Evolutionary conservation across 2,888 invertebrate species (phyloP), one percentile per base, ranked within the genome.

Genomic region (Lissocephala sabroskyi): DNA sequence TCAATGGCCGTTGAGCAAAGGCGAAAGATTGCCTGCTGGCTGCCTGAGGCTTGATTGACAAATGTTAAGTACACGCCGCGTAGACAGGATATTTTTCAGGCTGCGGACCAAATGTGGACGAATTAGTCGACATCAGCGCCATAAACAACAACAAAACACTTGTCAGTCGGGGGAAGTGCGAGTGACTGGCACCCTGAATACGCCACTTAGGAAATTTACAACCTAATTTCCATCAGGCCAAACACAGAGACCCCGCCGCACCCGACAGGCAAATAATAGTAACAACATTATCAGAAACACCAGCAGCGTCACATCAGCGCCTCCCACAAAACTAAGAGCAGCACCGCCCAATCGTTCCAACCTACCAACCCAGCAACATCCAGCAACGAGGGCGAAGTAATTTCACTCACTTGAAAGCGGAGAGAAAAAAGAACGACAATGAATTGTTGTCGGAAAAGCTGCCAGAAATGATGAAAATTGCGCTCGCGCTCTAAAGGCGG

Each of bases 91-190:
- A 23, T 23, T 23, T 7, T 23, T 23, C n/a, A n/a, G n/a, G n/a
- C n/a, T n/a, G n/a, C n/a, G n/a, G n/a, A n/a, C n/a, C n/a, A n/a
- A n/a, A n/a, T n/a, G n/a, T n/a, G n/a, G n/a, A n/a, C n/a, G n/a
- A n/a, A n/a, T n/a, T n/a, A n/a, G n/a, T n/a, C n/a, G n/a, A n/a
- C n/a, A 36, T 16, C 16, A 17, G 23, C 23, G 18, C 23, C 26
- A 68, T 58, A 74, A 65, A 77, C 71, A 77, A 58, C 56, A 76
- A 65, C 70, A 70, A 65, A 70, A 55, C 68, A 71, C 76, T 75
- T 48, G 23, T 51, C 49, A 23, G 39, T 19, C n/a, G 16, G 17
- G 14, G 13, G 4, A 36, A 23, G 23, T 23, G 23, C 16, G 45
- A 56, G 50, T 56, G 49, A 37, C 41, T 52, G 48, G 18, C n/a